Evolutionary conservation across 2,888 invertebrate genomes (phyloP), one percentile per base, ranked within the genome.

Genomic region (Trachelus tabidus): DNA sequence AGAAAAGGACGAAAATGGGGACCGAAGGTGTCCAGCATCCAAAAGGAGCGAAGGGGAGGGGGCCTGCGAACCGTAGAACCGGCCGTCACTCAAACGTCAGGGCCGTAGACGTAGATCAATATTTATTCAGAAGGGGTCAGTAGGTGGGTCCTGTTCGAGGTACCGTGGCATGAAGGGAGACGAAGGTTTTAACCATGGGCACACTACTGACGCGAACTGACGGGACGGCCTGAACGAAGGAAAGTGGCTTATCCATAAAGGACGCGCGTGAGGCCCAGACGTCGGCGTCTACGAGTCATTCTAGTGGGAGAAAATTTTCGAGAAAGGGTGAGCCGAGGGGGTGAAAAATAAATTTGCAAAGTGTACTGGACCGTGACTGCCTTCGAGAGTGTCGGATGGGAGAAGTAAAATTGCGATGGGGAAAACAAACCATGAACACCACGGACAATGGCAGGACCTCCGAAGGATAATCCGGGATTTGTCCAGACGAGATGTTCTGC

Each of bases 381-480:
- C 23, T 23, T 9, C 9, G 23, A 56, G 56, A 23, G 56, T 56
- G 56, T 56, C 23, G 56, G 56, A 56, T 56, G 23, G 15, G 56
- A 56, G 23, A 6, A 56, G 56, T 56, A 56, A 56, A 56, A 56
- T 9, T 9, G 1, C 23, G 23, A 6, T 2, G 56, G 56, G 23
- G 56, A 56, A 56, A 56, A 56, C 56, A 56, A 56, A 56, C 56
- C 37, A 40, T 1, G 37, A 15, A 40, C 12, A 40, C 12, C 23
- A 23, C 56, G 56, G 23, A 56, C 56, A 15, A 56, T 9, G 56
- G 35, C 34, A 77, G 40, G 40, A 77, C 68, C 77, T 74, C 34
- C n/a, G 6, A 37, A 56, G 77, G 77, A 77, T 77, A 77, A 77
- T 77, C 77, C 69, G 40, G 75, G 77, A 77, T 77, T 77, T 77